Percentiles rank a stretch among this genome's conserved stretches.
phyloP scores from a whole-genome alignment of 2,113 vertebrate genomes.

The Neotoma lepida region DNA sequence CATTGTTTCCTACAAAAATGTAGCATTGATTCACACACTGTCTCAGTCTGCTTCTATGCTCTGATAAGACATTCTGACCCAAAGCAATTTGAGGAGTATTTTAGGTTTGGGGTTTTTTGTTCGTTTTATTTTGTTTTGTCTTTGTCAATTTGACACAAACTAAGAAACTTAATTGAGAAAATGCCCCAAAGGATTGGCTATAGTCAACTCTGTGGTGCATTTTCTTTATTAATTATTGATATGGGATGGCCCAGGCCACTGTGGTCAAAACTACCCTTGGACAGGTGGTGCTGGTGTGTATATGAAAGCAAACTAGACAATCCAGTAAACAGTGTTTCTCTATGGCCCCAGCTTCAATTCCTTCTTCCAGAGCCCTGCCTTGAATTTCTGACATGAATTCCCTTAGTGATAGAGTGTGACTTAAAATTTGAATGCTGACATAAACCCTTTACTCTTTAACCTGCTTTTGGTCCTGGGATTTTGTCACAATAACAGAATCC shows the following conservation, averaged over 20 bases:
- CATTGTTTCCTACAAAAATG: rapidly evolving
- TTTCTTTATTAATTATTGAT: neutral
- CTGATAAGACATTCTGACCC: neutral
- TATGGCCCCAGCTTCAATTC: neutral
- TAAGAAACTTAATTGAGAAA: neutral
- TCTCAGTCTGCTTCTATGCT: too few relatives aligned
- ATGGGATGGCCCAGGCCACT: neutral
- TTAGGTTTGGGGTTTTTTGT: neutral
- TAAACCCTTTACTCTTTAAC: neutral
- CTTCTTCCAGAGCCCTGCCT: neutral
- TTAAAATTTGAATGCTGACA: too few relatives aligned
- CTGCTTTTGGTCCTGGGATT: neutral
- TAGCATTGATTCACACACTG: neutral
- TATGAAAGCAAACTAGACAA: neutral
- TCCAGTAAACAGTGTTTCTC: neutral
- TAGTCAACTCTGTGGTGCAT: neutral
- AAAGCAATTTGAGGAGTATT: neutral
- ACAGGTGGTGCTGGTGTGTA: neutral
- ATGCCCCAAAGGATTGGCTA: neutral
- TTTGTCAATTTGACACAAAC: neutral
- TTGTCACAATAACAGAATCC: neutral
- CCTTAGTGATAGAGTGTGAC: neutral
- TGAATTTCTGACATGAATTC: neutral
- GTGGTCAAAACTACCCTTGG: neutral
- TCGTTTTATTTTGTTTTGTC: neutral